Base-by-base conservation (phyloP, 2,113 vertebrate genomes). In the Protobothrops mucrosquamatus region DNA sequence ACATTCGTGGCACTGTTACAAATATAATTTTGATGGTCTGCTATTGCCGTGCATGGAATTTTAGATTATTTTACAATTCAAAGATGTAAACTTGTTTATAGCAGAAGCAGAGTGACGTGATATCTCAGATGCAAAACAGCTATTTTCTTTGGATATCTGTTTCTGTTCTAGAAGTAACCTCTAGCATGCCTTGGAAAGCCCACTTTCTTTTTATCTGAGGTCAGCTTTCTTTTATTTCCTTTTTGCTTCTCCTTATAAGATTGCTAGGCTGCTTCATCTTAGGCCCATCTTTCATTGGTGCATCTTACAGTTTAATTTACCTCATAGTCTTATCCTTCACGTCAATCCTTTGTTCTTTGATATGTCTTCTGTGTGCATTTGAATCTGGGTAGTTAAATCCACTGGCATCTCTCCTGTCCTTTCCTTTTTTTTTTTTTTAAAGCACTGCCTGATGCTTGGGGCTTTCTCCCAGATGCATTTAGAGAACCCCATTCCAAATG, bases 61-160 rank as follows among this genome's bases (percentile, higher is more conserved):
- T 94, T 94, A 88, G 93, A 94, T 87, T 39, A 90, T 93, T 89
- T 93, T 39, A 74, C 88, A 90, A 91, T 88, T 92, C 95, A 18
- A 94, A 94, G 90, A 81, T 91, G 85, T 74, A 69, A 59, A 91
- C 92, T 23, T 88, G 89, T 52, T 64, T 91, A 92, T 23, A 55
- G 88, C 20, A 52, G 86, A 92, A 96, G 94, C 69, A 34, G 34
- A 94, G 90, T 15, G 22, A 54, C 10, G 89, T 91, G 34, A 94
- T 55, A 93, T 85, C 92, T 94, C 93, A 95, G 95, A 96, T 89
- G 26, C 89, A 87, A 93, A 94, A 23, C 34, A 93, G 88, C 69
- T 95, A 91, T 91, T 97, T 95, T 93, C 34, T 43, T 81, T 48
- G 93, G 93, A 93, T 93, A 85, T 54, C 93, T 95, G 95, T 69